These are phyloP conservation scores for Stegodyphus dumicola DNA, from an alignment of 1,140 invertebrate genomes.

Conservation along the genomic window DNA sequence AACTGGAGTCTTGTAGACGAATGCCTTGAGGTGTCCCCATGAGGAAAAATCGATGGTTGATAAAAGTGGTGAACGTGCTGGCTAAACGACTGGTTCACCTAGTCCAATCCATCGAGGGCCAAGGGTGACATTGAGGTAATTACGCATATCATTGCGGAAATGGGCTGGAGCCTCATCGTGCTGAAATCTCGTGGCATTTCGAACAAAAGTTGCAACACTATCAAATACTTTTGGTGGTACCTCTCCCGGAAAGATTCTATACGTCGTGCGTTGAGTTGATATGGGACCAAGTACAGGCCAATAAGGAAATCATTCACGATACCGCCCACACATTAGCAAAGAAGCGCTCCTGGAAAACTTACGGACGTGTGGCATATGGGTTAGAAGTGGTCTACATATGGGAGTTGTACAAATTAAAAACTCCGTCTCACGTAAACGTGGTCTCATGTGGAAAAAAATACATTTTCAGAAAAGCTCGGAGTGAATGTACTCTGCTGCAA, in stretches of 20 bases:
- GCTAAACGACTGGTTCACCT: background rate
- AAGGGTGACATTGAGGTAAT: background rate
- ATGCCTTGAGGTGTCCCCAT: background rate
- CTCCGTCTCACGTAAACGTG: background rate
- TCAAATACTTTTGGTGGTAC: background rate
- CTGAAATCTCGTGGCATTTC: background rate
- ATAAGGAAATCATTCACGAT: constrained; percentile 66
- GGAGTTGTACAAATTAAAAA: constrained; percentile 1
- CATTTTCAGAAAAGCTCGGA: background rate
- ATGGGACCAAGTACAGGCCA: constrained; percentile 66
- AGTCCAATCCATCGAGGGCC: background rate
- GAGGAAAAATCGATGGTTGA: background rate
- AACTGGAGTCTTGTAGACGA: background rate
- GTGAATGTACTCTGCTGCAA: background rate
- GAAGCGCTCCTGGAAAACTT: background rate
- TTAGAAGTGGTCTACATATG: background rate
- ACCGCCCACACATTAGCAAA: constrained; percentile 67
- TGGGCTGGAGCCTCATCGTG: background rate
- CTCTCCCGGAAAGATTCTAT: background rate
- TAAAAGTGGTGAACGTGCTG: background rate
- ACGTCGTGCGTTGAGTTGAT: constrained; percentile 58
- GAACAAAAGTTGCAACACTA: background rate
- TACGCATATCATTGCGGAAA: background rate
- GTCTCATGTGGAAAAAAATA: constrained; percentile 1
- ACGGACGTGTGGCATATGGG: background rate